Evolutionary conservation across 2,113 vertebrate species (phyloP), one percentile per base, ranked within the genome.

Genomic region (Myiagra hebetior): DNA sequence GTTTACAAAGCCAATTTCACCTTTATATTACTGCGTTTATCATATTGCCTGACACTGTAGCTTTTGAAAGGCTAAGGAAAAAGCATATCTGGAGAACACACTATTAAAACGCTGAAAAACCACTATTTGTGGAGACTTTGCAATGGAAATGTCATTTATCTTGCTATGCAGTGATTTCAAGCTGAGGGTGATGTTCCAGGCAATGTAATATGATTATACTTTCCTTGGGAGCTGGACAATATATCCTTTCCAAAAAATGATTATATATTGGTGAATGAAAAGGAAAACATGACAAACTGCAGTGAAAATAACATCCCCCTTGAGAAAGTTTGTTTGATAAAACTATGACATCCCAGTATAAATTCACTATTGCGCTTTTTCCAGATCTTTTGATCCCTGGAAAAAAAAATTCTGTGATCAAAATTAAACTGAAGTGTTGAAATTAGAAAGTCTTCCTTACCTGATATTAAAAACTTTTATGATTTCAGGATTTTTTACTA

Each of bases 191-290:
- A 68, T 96, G 62, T 91, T 95, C 91, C 64, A 85, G 93, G 72
- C 47, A 85, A 75, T 91, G 87, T 80, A 95, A 91, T 87, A 77
- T 62, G 85, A 94, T 91, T 95, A 75, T 80, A 64, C 59, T 63
- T 93, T 94, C 33, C 60, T 84, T 73, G 84, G n/a, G 74, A 87
- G 64, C 76, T 75, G 88, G 72, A 41, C 82, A 79, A 69, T 95
- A 91, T 81, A 93, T 91, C 31, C 28, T 93, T 94, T 93, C 84
- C 18, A 21, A 68, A 89, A 68, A 94, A 94, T 72, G 37, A 85
- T 92, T 88, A 60, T 95, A 85, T 92, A 96, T 92, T 87, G 95
- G 93, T 97, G 91, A 82, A 82, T 77, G 88, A 87, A 96, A 91
- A 89, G 74, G 75, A 96, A 87, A 88, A 67, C 47, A 59, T 96